Percentiles rank a stretch among this genome's conserved stretches.
Evolutionary conservation across 2,888 invertebrate species (phyloP).

Genomic region (Campopleginae sp.): DNA sequence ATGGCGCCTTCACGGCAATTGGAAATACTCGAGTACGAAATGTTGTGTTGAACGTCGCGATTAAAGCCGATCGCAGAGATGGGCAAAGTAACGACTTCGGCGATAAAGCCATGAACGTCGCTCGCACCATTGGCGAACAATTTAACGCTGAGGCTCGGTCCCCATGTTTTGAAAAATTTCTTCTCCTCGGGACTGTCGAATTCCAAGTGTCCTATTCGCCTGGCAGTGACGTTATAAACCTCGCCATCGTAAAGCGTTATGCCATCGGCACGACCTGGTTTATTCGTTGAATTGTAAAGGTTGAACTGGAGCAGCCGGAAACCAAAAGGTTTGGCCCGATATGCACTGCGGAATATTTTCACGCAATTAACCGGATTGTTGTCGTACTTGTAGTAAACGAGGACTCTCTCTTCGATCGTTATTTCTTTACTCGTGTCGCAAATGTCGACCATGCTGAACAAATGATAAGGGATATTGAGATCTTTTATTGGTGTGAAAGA

Average conservation of each 20-base stretch:
- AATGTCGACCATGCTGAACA: conserved; percentile 97
- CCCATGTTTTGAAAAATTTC: conserved; percentile 90
- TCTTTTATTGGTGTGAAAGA: conserved; percentile 94
- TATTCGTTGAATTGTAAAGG: conserved; percentile 94
- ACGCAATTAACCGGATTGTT: conserved; percentile 98
- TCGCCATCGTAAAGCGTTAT: conserved; percentile 96
- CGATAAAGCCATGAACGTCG: conserved; percentile 97
- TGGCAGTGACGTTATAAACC: conserved; percentile 93
- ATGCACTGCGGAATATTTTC: conserved; percentile 96
- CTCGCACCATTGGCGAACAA: conserved; percentile 98
- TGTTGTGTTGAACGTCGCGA: conserved; percentile 95
- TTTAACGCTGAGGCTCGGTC: conserved; percentile 94
- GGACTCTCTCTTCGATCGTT: conserved; percentile 93
- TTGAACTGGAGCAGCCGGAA: conserved; percentile 96
- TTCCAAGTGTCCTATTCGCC: conserved; percentile 89
- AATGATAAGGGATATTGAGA: conserved; percentile 93
- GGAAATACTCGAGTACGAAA: conserved; percentile 92
- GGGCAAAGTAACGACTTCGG: conserved; percentile 97
- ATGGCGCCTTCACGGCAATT: conserved; percentile 95
- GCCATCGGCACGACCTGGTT: conserved; percentile 93
- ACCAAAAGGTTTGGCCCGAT: conserved; percentile 94
- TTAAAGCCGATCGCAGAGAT: conserved; percentile 95
- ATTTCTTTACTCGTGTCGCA: conserved; percentile 98
- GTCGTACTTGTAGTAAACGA: conserved; percentile 98
- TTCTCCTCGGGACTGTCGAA: conserved; percentile 90